Base-by-base conservation (phyloP, 2,888 invertebrate genomes). In the Pyrgus malvae region DNA sequence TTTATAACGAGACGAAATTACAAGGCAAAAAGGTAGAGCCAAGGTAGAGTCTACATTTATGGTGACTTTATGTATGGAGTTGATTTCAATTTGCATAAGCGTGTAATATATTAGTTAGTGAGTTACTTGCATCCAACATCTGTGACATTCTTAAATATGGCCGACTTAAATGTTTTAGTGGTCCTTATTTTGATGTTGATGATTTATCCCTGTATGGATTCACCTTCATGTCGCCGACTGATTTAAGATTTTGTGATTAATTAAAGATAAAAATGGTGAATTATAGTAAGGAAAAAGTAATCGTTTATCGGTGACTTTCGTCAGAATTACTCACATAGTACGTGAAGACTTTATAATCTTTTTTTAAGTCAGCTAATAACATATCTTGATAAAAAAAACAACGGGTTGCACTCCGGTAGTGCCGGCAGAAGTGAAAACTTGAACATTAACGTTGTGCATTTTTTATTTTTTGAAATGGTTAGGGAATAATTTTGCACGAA, bases 41-140 rank as follows among this genome's bases (percentile, higher is more conserved):
- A 17, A 17, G 23, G 23, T 23, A 23, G 6, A 23, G 23, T 37
- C 8, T 17, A 37, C 16, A 5, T 37, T 37, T 37, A 37, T 16
- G 37, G 37, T 17, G 16, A 17, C 16, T 25, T 29, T 29, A 23
- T 23, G 23, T 42, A 29, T 29, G 42, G 27, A n/a, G 27, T 29
- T 7, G 16, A 29, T 27, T 42, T 42, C 8, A 42, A 42, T 42
- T 42, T 27, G 42, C 29, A 42, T 42, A 42, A 27, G 42, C 42
- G 16, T 42, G 42, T 29, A 42, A 23, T 23, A 23, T 23, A 23
- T 23, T 23, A 42, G 16, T 8, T 29, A 27, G 29, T 42, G 9
- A 27, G 14, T 16, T 29, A 27, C 42, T 29, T 16, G 29, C 29
- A 11, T 16, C 25, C 12, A 1, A 41, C 41, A 14, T 41, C 12